phyloP scores from a whole-genome alignment of 2,888 invertebrate genomes.

The Notocelia uddmanniana region DNA sequence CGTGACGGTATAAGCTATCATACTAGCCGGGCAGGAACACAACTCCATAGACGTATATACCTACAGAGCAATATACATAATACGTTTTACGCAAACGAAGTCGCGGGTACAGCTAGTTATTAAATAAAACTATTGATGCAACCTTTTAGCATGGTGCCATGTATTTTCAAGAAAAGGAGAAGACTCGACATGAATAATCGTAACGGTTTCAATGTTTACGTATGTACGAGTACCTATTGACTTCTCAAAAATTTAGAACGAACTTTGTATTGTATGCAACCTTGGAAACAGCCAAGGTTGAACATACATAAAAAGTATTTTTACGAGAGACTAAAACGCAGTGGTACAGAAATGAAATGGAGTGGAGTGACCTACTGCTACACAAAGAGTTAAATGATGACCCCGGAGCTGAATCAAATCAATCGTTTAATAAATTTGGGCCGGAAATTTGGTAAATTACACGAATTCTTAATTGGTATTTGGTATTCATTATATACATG shows the following conservation, averaged over 20 bases:
- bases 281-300: conserved; percentile 1
- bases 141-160: background rate
- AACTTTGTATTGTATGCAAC: conserved; percentile 11
- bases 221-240: too few relatives aligned
- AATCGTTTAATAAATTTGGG: conserved; percentile 8
- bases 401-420: conserved; percentile 8
- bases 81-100: too few relatives aligned
- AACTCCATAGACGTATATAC: too few relatives aligned
- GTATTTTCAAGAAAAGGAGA: background rate
- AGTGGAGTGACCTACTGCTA: conserved; percentile 22
- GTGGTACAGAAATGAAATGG: conserved; percentile 3
- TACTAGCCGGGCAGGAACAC: too few relatives aligned
- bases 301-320: background rate
- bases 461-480: background rate
- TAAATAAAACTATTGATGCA: conserved; percentile 7
- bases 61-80: too few relatives aligned
- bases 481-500: too few relatives aligned
- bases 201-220: background rate
- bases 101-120: too few relatives aligned
- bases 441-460: conserved; percentile 23
- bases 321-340: conserved; percentile 3
- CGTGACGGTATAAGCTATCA: too few relatives aligned
- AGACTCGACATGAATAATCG: background rate
- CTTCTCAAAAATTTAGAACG: background rate
- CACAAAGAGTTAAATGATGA: conserved; percentile 20